phyloP scores from a whole-genome alignment of 2,797 vertebrate genomes.

The Halcyon chelicuti region DNA sequence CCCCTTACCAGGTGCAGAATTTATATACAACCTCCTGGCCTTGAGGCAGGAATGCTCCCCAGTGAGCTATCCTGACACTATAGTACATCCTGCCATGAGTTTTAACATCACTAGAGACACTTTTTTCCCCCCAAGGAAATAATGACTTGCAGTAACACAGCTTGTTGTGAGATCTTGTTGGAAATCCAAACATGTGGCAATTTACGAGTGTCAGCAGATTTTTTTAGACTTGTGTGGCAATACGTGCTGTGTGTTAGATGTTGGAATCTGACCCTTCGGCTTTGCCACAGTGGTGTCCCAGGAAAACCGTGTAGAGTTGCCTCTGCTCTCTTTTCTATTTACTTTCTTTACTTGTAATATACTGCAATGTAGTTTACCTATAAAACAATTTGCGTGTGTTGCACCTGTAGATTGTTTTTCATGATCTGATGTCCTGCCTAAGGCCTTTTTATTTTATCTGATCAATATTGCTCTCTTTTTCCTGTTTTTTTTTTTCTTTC shows the following conservation, averaged over 20 bases:
- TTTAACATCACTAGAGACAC: conserved; percentile 51
- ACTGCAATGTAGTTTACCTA: not conserved
- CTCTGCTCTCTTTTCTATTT: conserved; percentile 24
- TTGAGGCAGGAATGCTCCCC: conserved; percentile 51
- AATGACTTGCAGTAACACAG: conserved; percentile 69
- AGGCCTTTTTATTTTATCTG: not conserved
- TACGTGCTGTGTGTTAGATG: conserved; percentile 58
- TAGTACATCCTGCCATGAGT: conserved; percentile 50
- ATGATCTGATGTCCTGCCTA: not conserved
- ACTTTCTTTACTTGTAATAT: not conserved
- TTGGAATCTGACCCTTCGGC: conserved; percentile 70
- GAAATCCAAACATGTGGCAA: conserved; percentile 76
- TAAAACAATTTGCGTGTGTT: not conserved
- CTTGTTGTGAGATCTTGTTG: conserved; percentile 70
- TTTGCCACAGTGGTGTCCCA: conserved; percentile 65
- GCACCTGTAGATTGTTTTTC: not conserved
- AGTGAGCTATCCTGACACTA: conserved; percentile 31
- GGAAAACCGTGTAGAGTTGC: conserved; percentile 14
- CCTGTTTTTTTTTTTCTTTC: no score
- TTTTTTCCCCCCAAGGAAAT: conserved; percentile 58
- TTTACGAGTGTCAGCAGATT: conserved; percentile 71
- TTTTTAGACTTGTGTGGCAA: conserved; percentile 62
- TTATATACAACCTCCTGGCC: conserved; percentile 44
- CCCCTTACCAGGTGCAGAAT: conserved; percentile 14
- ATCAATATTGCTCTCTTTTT: not conserved